phyloP scores from a whole-genome alignment of 2,797 vertebrate species.

The Oreochromis mossambicus region DNA sequence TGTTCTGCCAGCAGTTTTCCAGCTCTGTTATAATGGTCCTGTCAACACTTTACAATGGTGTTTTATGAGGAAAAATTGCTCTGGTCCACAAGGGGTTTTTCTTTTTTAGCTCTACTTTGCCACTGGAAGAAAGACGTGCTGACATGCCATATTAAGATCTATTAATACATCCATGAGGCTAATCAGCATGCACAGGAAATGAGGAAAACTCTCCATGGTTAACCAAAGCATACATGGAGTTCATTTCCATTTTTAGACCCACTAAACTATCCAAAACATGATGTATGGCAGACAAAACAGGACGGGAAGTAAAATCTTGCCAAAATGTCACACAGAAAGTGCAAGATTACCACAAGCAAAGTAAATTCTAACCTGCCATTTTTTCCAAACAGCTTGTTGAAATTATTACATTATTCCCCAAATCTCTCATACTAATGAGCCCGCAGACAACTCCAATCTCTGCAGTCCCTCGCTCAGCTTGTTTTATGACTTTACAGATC shows the following conservation, averaged over 20 bases:
- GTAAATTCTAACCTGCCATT: background rate
- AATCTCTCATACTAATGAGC: background rate
- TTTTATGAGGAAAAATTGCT: background rate
- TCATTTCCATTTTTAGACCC: background rate
- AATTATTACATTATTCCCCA: background rate
- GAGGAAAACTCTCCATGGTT: background rate
- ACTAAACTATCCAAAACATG: background rate
- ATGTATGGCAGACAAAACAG: background rate
- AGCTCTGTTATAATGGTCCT: background rate
- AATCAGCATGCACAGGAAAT: background rate
- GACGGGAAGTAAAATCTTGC: background rate
- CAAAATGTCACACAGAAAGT: background rate
- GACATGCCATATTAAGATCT: background rate
- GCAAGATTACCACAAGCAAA: background rate
- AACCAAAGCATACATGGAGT: background rate
- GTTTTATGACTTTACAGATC: background rate
- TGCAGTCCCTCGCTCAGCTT: background rate
- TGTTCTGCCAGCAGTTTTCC: slow-evolving; percentile 12
- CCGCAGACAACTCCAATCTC: background rate
- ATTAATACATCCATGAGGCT: background rate
- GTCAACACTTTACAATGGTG: slow-evolving; percentile 5
- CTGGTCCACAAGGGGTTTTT: background rate
- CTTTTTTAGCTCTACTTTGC: background rate
- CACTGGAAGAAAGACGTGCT: background rate
- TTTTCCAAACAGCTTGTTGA: background rate